These are phyloP conservation scores for Antheraea mylitta DNA, from an alignment of 1,140 invertebrate genomes.

Conservation along the genomic window DNA sequence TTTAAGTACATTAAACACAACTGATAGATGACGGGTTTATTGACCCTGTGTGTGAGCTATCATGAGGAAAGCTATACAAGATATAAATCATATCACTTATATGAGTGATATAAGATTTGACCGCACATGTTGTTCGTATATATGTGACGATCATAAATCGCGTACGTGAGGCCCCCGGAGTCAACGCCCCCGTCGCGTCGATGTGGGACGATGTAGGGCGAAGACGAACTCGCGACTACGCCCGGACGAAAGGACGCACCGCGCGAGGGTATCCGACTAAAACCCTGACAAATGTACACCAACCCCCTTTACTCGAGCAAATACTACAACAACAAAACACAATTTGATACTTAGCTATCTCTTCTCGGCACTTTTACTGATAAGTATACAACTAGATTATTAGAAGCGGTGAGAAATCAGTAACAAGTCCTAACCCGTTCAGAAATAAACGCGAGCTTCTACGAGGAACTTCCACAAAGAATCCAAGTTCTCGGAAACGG, in stretches of 20 bases:
- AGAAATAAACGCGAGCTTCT: no score
- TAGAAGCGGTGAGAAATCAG: no score
- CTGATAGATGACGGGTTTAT: no score
- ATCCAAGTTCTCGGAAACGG: no score
- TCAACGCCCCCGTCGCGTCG: conserved; percentile 15
- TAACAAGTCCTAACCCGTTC: no score
- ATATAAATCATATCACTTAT: background rate
- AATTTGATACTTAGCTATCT: no score
- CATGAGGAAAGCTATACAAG: background rate
- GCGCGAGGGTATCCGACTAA: background rate
- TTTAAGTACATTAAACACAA: no score
- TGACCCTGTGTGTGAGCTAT: background rate
- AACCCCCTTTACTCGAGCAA: background rate
- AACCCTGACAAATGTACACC: conserved; percentile 8
- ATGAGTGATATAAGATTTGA: conserved; percentile 6
- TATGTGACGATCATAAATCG: conserved; percentile 8
- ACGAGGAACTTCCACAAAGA: no score
- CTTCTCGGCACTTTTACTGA: no score
- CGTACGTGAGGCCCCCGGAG: conserved; percentile 11
- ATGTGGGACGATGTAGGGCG: conserved; percentile 2
- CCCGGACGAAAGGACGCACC: conserved; percentile 23
- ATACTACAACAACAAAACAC: no score
- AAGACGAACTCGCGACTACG: conserved; percentile 10
- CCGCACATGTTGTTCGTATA: conserved; percentile 9
- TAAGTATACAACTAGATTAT: no score